Percentiles rank a stretch among this genome's conserved stretches.
Conservation (phyloP, 2,113 vertebrate species). For the Spea multiplicata region DNA sequence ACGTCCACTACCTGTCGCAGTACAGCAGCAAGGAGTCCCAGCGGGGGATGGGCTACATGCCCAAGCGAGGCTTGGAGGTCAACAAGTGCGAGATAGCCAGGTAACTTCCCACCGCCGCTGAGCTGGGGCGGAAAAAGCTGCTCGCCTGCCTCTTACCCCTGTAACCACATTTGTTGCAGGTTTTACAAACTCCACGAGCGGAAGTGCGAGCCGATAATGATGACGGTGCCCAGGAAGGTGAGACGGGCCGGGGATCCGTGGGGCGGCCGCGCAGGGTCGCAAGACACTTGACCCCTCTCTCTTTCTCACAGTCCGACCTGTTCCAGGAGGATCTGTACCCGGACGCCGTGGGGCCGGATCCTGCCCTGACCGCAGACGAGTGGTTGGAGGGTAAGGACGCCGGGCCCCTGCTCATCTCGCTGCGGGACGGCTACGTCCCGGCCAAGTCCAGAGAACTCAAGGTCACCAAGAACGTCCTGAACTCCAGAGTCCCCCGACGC, state of each 20-base stretch:
- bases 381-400: constrained; percentile 80
- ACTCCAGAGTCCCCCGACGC: constrained; percentile 57
- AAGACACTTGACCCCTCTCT: constrained; percentile 14
- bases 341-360: constrained; percentile 78
- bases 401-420: constrained; percentile 75
- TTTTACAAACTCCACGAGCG: constrained; percentile 83
- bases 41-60: constrained; percentile 89
- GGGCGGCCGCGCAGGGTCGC: neutral
- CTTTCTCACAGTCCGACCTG: constrained; percentile 75
- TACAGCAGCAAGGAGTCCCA: constrained; percentile 88
- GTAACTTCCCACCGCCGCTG: constrained; percentile 51
- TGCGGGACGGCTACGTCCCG: constrained; percentile 77
- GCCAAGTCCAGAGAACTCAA: constrained; percentile 82
- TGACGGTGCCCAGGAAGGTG: constrained; percentile 83
- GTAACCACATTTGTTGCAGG: constrained; percentile 51
- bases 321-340: constrained; percentile 91
- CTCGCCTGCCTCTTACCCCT: neutral
- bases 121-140: neutral
- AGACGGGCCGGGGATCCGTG: neutral
- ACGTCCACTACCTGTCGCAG: constrained; percentile 84
- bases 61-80: constrained; percentile 87
- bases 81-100: constrained; percentile 91
- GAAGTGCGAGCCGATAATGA: constrained; percentile 78
- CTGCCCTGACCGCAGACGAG: constrained; percentile 76
- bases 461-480: constrained; percentile 79